Base-by-base conservation (phyloP, 2,797 vertebrate genomes). In the Naso thynnoides region DNA sequence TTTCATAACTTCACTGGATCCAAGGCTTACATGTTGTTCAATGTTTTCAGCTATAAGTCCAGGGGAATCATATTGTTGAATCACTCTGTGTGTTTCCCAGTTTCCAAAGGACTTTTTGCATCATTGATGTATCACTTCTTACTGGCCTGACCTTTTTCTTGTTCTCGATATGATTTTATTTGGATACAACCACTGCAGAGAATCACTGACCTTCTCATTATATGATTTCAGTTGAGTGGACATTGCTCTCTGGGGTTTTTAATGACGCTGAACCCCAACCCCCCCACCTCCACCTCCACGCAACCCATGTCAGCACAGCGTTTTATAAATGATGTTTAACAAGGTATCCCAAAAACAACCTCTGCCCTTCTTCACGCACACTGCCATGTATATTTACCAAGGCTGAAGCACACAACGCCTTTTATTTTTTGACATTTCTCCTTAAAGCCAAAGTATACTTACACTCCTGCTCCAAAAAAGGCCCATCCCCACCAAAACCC, bases 1-100 rank as follows among this genome's bases (percentile, higher is more conserved):
- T 83, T 84, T 84, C 81, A 76, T 48, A 49, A 70, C 75, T 79
- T 68, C 55, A 68, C 78, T 63, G 29, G 29, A 53, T 55, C 56
- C 57, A 57, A 75, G n/a, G 58, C 73, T 78, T 81, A 59, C 70
- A 83, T 64, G 75, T 50, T 73, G 47, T 71, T 44, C 55, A 58
- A 50, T 57, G 56, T 44, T 31, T 66, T 63, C 23, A 15, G 36
- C 23, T 39, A 41, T 16, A 60, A 73, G 41, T 36, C 49, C 33
- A 56, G 33, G 56, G 42, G 33, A 29, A 26, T 39, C 26, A 10
- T 10, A 29, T 19, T 42, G 54, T 50, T 56, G 33, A 57, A 36
- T 55, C 45, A 23, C 10, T 27, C 23, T 48, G 44, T 21, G n/a
- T 59, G 56, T 33, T 15, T 13, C 18, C 5, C 2, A 21, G 39